Base-by-base conservation (phyloP, 2,113 vertebrate species). In the Dendropsophus ebraccatus region DNA sequence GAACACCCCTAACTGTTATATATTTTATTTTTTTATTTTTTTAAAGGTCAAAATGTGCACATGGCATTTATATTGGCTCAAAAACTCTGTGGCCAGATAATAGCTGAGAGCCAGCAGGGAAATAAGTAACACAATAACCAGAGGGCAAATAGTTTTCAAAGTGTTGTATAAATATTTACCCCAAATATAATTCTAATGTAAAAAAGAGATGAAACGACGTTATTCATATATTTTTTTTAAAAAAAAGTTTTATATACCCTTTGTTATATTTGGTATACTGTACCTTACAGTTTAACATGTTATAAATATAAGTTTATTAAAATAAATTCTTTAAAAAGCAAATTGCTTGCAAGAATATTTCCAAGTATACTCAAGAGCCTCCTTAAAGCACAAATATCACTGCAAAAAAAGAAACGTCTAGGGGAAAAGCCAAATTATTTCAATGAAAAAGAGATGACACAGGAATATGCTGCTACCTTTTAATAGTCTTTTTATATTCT, bases 401-500 rank as follows among this genome's bases (percentile, higher is more conserved):
- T 67, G 72, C 28, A 84, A 84, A 84, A n/a, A 65, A 84, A 21
- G 41, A 60, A 84, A 35, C 14, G 50, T 0, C 2, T 12, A 87
- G 14, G 32, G n/a, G 62, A 83, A 87, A 76, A 32, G 25, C 21
- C 82, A 86, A 87, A 52, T 6, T 0, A 32, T 91, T 88, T 90
- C 8, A 67, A 89, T 88, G 32, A 87, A 90, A 90, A 87, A 4
- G 47, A 90, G 87, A 76, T 25, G 73, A 82, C 16, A 41, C 56
- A 47, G 35, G 54, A 91, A 90, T 75, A 89, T n/a, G 23, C 7
- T 1, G 19, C 23, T 88, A 67, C 83, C 2, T 1, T 86, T 23
- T 85, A 90, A 87, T 45, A 67, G 79, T 60, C 47, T 84, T 75
- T 89, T 88, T 84, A 85, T 88, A 12, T 85, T 91, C 80, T 89